phyloP scores from a whole-genome alignment of 2,113 vertebrate species.

The Rhinoptilus africanus region DNA sequence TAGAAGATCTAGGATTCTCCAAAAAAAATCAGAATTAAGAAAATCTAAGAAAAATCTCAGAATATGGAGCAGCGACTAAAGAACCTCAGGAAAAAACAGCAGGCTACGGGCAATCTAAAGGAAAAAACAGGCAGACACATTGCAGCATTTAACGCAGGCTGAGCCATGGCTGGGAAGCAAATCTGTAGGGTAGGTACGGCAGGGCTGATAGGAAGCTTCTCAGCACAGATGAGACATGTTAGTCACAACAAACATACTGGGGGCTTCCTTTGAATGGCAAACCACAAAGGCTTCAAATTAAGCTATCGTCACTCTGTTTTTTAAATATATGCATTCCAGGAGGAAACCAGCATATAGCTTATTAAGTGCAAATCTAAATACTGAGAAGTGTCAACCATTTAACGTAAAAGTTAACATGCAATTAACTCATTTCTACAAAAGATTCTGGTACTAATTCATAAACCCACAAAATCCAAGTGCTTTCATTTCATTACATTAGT shows the following conservation, averaged over 20 bases:
- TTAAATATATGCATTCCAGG: background rate
- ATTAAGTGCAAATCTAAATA: background rate
- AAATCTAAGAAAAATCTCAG: constrained; percentile 71
- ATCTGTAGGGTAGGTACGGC: background rate
- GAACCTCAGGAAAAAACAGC: constrained; percentile 54
- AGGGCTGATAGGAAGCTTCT: constrained; percentile 29
- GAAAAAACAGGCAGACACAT: constrained; percentile 43
- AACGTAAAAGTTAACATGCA: background rate
- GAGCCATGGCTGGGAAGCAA: background rate
- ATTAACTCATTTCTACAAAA: background rate
- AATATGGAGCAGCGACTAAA: constrained; percentile 38
- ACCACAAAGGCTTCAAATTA: background rate
- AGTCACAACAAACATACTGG: background rate
- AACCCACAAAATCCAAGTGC: background rate
- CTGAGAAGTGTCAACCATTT: background rate
- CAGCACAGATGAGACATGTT: constrained; percentile 37
- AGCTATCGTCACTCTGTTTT: background rate
- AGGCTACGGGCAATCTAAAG: constrained; percentile 44
- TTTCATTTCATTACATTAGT: background rate
- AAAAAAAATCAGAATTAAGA: constrained; percentile 58
- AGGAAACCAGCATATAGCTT: background rate
- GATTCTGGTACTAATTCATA: background rate
- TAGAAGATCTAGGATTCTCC: constrained; percentile 70
- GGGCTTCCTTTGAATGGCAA: background rate
- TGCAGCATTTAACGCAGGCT: background rate